Base-by-base conservation (phyloP, 2,888 invertebrate species). In the Chouioia cunea region DNA sequence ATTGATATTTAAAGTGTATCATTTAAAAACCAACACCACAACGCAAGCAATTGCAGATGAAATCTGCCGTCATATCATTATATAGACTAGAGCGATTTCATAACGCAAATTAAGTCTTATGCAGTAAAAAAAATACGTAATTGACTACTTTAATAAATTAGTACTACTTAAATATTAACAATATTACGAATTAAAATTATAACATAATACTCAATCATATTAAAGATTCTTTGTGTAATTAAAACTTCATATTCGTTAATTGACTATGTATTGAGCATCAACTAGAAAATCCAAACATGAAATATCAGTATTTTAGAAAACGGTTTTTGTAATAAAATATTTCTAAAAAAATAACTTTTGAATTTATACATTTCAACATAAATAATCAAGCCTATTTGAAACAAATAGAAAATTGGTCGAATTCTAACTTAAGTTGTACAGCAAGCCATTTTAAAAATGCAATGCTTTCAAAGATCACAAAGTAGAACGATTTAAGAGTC, bases 111-210 rank as follows among this genome's bases (percentile, higher is more conserved):
- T 64, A 15, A 66, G 56, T 66, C 48, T 70, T 66, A 70, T 59
- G 65, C 23, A 44, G 56, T 68, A 44, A 47, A 44, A 64, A 64
- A 65, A 43, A 52, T 36, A 2, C 47, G 20, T 65, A 69, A 73
- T 69, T 69, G 69, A 65, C 73, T 73, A 69, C 65, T 66, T 63
- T n/a, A 70, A 69, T 73, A 69, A 73, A 73, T 73, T 56, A 73
- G 16, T 64, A 62, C 58, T 66, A 63, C 14, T 48, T 8, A 69
- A 57, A 59, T 47, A 60, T 64, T 68, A 71, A 64, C 71, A 67
- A 71, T 12, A 57, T 63, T 22, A 50, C 64, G 64, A 71, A 70
- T 64, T 57, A n/a, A 58, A 36, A 15, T 65, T 44, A 47, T 57
- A 65, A 68, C 36, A 22, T 36, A 72, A 72, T 68, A 72, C 60